These are phyloP conservation scores for Solenopsis fugax DNA, from an alignment of 1,140 invertebrate genomes.

Conservation along the genomic window DNA sequence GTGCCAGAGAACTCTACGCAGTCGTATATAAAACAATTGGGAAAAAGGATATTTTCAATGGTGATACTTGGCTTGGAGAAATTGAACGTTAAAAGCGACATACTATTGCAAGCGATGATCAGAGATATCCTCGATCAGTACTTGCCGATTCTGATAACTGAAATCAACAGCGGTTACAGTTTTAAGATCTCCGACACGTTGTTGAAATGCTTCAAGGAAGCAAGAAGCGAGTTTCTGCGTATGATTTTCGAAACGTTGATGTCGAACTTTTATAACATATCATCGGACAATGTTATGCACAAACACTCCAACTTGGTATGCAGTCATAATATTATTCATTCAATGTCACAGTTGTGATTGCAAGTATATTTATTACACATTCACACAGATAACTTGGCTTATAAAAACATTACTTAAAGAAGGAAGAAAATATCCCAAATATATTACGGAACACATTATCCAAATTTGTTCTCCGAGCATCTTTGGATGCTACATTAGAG, in stretches of 20 bases:
- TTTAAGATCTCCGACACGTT: conserved; percentile 79
- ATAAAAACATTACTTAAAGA: conserved; percentile 79
- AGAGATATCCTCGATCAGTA: conserved; percentile 83
- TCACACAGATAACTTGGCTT: conserved; percentile 81
- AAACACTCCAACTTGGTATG: conserved; percentile 83
- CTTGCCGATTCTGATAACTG: conserved; percentile 80
- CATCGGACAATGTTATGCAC: conserved; percentile 78
- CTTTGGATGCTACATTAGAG: conserved; percentile 81
- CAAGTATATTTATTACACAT: conserved; percentile 42
- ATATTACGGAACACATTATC: conserved; percentile 79
- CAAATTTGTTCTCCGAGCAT: conserved; percentile 76
- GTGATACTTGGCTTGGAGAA: conserved; percentile 81
- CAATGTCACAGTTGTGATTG: neutral
- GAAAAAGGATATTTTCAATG: conserved; percentile 83
- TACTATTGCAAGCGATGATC: conserved; percentile 79
- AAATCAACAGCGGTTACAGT: conserved; percentile 63
- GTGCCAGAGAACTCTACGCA: conserved; percentile 76
- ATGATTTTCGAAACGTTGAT: conserved; percentile 80
- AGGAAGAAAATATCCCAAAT: conserved; percentile 71
- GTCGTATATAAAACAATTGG: conserved; percentile 74
- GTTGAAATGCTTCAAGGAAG: conserved; percentile 81
- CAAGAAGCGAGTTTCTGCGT: conserved; percentile 75
- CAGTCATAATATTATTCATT: conserved; percentile 25
- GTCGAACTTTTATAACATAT: conserved; percentile 78
- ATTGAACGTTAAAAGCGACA: conserved; percentile 80